Evolutionary conservation across 2,113 vertebrate genomes (phyloP), one percentile per base, ranked within the genome.

Genomic region (Vulpes lagopus): DNA sequence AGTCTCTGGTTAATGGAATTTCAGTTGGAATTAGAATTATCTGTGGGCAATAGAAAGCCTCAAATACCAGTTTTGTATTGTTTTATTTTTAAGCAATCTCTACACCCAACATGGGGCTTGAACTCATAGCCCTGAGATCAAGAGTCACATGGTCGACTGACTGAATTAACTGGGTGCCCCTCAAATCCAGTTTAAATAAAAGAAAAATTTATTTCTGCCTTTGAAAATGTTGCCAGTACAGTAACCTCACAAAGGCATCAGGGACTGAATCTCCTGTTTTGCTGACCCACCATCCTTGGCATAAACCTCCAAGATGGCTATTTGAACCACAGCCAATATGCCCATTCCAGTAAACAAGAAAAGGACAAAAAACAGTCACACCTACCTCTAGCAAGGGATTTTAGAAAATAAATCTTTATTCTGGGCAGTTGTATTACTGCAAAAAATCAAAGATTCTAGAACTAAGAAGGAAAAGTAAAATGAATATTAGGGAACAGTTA

Each of bases 351-450:
- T 59, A 25, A 74, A 83, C 14, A 89, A 71, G 62, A 87, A 87
- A 89, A 69, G 32, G 25, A 62, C 69, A 51, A 73, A 89, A 84
- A 79, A 51, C 60, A 73, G 30, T 35, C 49, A 91, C 5, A 80
- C 11, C 15, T 74, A 53, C 57, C 35, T 89, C 55, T 62, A 79
- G 53, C 65, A 84, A 84, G 11, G 22, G 22, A 84, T 19, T 43
- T 14, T 53, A 78, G 35, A 91, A 90, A 94, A n/a, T 88, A 78
- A 74, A 78, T 83, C 67, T 60, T 95, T 87, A 78, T 92, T 88
- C 60, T 71, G 11, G 88, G 3, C 5, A 79, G 3, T 65, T 94
- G n/a, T 78, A 76, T 92, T 78, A 93, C 14, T n/a, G 25, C 38
- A 91, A 91, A 82, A 90, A 88, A 53, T 91, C n/a, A 71, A 38